Base-by-base conservation (phyloP, 1,140 invertebrate species). In the Drosophila littoralis region DNA sequence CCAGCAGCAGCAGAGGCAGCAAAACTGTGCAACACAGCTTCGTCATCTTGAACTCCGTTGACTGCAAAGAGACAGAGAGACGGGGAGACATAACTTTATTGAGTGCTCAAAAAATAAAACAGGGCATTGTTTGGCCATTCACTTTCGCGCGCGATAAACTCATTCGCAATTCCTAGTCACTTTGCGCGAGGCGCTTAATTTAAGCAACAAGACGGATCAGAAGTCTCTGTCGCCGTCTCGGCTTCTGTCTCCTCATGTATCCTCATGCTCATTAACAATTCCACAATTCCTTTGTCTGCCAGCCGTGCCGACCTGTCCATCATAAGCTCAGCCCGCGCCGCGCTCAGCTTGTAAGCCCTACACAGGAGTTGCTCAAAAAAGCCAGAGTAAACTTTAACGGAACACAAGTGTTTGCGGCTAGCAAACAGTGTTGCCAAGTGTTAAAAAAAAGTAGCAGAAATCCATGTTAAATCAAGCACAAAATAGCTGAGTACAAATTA, bases 161-260 rank as follows among this genome's bases (percentile, higher is more conserved):
- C 67, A 75, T 86, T 78, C 75, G 12, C 79, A 88, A 86, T 86
- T 86, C 76, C 76, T 88, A 82, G 82, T 71, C 83, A 77, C 57
- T 28, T 28, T 5, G 22, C 22, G 5, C 22, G 22, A 81, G 57
- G 64, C 60, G 48, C 65, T 85, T 88, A 86, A 86, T 86, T 58
- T 86, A 86, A 85, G 79, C 82, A 86, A 76, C 64, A 79, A 86
- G 72, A 63, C 82, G 84, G 82, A 86, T 88, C 82, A 74, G 36
- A 50, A 75, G 38, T 59, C 13, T 38, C 55, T 54, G 35, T 46
- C 68, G 48, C 50, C 6, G 22, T 28, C 22, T 28, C 4, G 22
- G 22, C 63, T 35, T 59, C 65, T 10, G 45, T 45, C 64, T 46
- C 64, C n/a, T 57, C 40, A 32, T 45, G 36, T 43, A 33, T 54